Percentiles rank a stretch among this genome's conserved stretches.
Evolutionary conservation across 1,140 invertebrate species (phyloP).

Genomic region (Aphelinus certus): DNA sequence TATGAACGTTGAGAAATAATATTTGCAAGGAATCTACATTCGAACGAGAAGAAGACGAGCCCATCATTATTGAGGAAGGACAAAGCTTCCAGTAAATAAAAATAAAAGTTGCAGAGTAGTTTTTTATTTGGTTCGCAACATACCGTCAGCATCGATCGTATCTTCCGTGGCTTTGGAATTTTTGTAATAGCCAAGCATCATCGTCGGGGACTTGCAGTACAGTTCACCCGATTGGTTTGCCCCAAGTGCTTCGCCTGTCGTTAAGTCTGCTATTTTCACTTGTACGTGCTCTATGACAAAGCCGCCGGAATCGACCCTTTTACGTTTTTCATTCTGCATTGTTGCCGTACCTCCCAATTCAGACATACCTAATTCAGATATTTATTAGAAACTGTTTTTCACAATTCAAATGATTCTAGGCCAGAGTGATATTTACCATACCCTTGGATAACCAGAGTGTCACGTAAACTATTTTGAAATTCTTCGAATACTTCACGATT

Average conservation of each 20-base stretch:
- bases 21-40: too few relatives aligned
- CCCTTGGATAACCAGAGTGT: constrained; percentile 31
- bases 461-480: constrained; percentile 36
- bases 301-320: constrained; percentile 47
- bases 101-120: too few relatives aligned
- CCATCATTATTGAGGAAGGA: too few relatives aligned
- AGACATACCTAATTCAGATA: constrained; percentile 48
- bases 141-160: constrained; percentile 67
- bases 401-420: not conserved
- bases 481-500: constrained; percentile 40
- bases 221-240: constrained; percentile 61
- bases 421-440: constrained; percentile 38
- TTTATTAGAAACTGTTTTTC: constrained; percentile 17
- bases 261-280: constrained; percentile 54
- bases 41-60: too few relatives aligned
- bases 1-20: too few relatives aligned
- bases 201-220: constrained; percentile 53
- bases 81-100: too few relatives aligned
- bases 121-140: not conserved
- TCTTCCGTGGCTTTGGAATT: constrained; percentile 61
- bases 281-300: constrained; percentile 44
- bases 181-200: constrained; percentile 53
- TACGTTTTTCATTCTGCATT: constrained; percentile 10
- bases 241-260: constrained; percentile 56
- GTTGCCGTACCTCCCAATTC: constrained; percentile 41